phyloP scores from a whole-genome alignment of 2,797 vertebrate species.

The Mallotus villosus region DNA sequence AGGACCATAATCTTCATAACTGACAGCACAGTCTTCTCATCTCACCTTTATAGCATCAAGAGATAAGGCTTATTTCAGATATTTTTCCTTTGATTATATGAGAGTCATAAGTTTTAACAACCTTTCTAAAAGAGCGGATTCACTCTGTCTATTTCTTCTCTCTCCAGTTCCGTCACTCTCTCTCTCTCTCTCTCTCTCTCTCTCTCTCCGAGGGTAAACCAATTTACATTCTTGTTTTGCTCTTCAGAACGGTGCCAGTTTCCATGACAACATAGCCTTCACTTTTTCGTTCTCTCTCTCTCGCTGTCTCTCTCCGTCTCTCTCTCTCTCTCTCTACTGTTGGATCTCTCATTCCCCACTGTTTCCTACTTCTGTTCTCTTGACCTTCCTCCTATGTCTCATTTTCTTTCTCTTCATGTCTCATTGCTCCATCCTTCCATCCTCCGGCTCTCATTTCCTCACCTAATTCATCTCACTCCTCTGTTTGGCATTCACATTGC shows the following conservation, averaged over 20 bases:
- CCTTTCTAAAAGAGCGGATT: background rate
- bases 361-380: conserved; percentile 29
- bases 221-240: conserved; percentile 87
- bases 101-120: conserved; percentile 39
- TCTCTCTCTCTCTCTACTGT: conserved; percentile 28
- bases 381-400: conserved; percentile 64
- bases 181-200: conserved; percentile 41
- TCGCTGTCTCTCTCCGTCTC: conserved; percentile 16
- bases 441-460: conserved; percentile 57
- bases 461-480: conserved; percentile 63
- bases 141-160: conserved; percentile 25
- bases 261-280: conserved; percentile 92
- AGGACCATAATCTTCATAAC: background rate
- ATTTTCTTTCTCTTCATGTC: conserved; percentile 59
- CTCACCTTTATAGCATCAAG: background rate
- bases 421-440: conserved; percentile 44
- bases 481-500: conserved; percentile 37
- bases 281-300: conserved; percentile 61
- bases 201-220: conserved; percentile 77
- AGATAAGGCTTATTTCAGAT: background rate
- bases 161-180: conserved; percentile 42
- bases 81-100: background rate
- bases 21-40: background rate
- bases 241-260: conserved; percentile 85
- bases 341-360: conserved; percentile 23